Percentiles rank a stretch among this genome's conserved stretches.
Evolutionary conservation across 2,888 invertebrate species (phyloP).

Genomic region (Eristalis intricaria): DNA sequence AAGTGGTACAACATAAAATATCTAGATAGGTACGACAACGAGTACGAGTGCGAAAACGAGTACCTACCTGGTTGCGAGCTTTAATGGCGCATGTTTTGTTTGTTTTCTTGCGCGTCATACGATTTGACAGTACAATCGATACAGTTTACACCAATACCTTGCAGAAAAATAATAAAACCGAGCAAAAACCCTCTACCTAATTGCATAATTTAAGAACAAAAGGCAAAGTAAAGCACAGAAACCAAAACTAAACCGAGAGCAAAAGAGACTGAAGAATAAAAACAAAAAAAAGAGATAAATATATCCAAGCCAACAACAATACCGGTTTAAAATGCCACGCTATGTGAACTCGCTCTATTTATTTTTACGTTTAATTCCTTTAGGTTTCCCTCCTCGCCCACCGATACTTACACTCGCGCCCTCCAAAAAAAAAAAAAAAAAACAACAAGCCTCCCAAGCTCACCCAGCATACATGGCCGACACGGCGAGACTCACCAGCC

Average conservation of each 20-base stretch:
- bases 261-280: not conserved
- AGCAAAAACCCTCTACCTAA: slow-evolving; percentile 44
- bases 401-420: slow-evolving; percentile 37
- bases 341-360: slow-evolving; percentile 70
- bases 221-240: slow-evolving; percentile 14
- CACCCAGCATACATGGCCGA: slow-evolving; percentile 14
- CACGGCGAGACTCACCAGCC: not conserved
- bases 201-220: slow-evolving; percentile 64
- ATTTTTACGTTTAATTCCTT: slow-evolving; percentile 66
- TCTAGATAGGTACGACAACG: not conserved
- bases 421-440: slow-evolving; percentile 32
- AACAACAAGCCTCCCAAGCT: slow-evolving; percentile 38
- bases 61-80: not conserved
- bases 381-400: slow-evolving; percentile 36
- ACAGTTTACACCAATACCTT: slow-evolving; percentile 28
- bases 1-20: not conserved
- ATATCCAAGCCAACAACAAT: slow-evolving; percentile 45
- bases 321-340: slow-evolving; percentile 72
- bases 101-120: slow-evolving; percentile 21
- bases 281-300: not conserved
- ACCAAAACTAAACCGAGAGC: not conserved
- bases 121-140: slow-evolving; percentile 47
- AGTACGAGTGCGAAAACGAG: too few relatives aligned
- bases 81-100: not conserved
- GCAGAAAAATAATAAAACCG: slow-evolving; percentile 15